phyloP scores from a whole-genome alignment of 1,140 invertebrate genomes.

The Papilio xuthus region DNA sequence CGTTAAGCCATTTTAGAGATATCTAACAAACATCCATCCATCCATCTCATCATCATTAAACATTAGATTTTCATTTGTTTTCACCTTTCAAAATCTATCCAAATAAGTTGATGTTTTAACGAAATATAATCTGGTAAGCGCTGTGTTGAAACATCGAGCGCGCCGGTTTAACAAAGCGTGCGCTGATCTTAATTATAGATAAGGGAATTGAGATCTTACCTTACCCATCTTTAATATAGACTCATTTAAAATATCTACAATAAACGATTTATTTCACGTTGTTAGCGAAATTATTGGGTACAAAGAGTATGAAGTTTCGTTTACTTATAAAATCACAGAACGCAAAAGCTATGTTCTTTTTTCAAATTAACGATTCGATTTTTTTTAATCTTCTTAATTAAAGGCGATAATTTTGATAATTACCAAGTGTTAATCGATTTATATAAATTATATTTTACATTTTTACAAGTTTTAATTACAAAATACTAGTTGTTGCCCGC shows the following conservation, averaged over 20 bases:
- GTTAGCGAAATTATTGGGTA: neutral
- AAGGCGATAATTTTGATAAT: too few relatives aligned
- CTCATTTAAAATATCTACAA: neutral
- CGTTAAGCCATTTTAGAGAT: too few relatives aligned
- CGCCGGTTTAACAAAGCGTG: neutral
- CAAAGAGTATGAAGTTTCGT: neutral
- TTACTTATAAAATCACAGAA: neutral
- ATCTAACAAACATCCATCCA: too few relatives aligned
- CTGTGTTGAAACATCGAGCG: neutral
- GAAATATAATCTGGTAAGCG: neutral
- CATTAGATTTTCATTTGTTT: neutral
- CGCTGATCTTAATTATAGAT: constrained; percentile 48
- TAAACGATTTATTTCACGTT: neutral
- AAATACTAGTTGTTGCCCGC: too few relatives aligned
- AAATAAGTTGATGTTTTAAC: constrained; percentile 13
- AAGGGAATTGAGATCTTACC: constrained; percentile 27
- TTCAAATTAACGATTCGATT: too few relatives aligned
- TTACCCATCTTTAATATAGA: constrained; percentile 10
- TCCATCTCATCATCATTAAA: neutral
- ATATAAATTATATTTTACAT: too few relatives aligned
- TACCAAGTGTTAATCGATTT: too few relatives aligned
- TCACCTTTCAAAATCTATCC: neutral
- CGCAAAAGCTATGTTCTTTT: too few relatives aligned
- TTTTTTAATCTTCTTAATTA: too few relatives aligned
- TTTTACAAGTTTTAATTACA: too few relatives aligned